Percentiles rank a stretch among this genome's conserved stretches.
phyloP scores from a whole-genome alignment of 2,888 invertebrate genomes.

The Hirtodrosophila confusa region DNA sequence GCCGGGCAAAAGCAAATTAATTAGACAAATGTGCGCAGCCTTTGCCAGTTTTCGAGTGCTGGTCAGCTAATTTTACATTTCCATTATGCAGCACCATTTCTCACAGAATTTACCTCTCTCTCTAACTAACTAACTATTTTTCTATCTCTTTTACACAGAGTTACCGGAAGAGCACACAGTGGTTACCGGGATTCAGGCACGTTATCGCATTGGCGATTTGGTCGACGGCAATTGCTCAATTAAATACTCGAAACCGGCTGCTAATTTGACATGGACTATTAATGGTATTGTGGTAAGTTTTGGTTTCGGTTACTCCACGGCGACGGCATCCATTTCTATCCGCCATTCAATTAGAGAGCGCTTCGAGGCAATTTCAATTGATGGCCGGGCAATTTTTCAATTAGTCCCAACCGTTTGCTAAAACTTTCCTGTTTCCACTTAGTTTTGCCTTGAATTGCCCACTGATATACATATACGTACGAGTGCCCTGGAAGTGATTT shows the following conservation, averaged over 20 bases:
- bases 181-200: constrained; percentile 85
- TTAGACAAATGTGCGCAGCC: constrained; percentile 79
- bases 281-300: constrained; percentile 85
- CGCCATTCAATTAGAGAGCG: constrained; percentile 47
- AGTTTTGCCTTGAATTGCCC: constrained; percentile 17
- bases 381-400: constrained; percentile 71
- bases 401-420: constrained; percentile 45
- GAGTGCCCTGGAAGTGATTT: too few relatives aligned
- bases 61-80: constrained; percentile 69
- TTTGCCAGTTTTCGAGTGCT: constrained; percentile 48
- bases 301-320: constrained; percentile 58
- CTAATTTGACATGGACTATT: constrained; percentile 87
- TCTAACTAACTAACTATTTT: constrained; percentile 21
- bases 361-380: constrained; percentile 68
- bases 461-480: neutral
- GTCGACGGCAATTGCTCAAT: constrained; percentile 86
- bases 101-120: constrained; percentile 9
- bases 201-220: constrained; percentile 86
- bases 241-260: constrained; percentile 86
- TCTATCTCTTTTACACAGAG: constrained; percentile 78
- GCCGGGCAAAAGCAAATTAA: constrained; percentile 77
- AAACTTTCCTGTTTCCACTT: constrained; percentile 35
- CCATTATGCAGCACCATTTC: constrained; percentile 38
- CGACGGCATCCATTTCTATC: constrained; percentile 28
- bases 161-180: constrained; percentile 85